A percentile compares a stretch with the other conserved stretches of the same genome.
These are phyloP conservation scores for Mesorhabditis belari DNA, from an alignment of 2,888 invertebrate genomes.

Conservation along the genomic window DNA sequence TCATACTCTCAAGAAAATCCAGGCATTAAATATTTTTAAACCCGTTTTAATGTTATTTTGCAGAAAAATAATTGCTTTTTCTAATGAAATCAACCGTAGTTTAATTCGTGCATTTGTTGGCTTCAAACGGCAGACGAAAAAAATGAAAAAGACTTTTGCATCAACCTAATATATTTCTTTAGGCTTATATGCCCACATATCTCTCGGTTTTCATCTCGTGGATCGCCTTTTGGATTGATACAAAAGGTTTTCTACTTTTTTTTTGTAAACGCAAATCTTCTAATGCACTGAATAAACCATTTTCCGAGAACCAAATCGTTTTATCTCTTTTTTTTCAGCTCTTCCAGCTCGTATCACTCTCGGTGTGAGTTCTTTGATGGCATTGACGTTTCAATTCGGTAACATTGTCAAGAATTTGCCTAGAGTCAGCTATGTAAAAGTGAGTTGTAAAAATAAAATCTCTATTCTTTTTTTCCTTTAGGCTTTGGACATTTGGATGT, in stretches of 20 bases:
- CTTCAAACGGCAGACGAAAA: too few relatives aligned
- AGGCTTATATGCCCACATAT: conserved; percentile 53
- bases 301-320: too few relatives aligned
- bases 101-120: background rate
- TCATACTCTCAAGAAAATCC: too few relatives aligned
- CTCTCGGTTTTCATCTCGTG: conserved; percentile 52
- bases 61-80: too few relatives aligned
- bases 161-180: conserved; percentile 1
- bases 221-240: conserved; percentile 54
- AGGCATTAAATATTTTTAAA: too few relatives aligned
- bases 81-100: too few relatives aligned
- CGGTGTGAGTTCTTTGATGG: conserved; percentile 47
- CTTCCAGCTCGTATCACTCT: conserved; percentile 52
- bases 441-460: too few relatives aligned
- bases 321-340: too few relatives aligned
- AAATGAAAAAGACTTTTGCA: too few relatives aligned
- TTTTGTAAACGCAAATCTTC: too few relatives aligned
- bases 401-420: conserved; percentile 52
- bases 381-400: conserved; percentile 51
- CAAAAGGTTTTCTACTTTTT: conserved; percentile 29
- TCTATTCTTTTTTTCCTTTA: conserved; percentile 6
- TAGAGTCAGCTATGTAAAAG: conserved; percentile 49
- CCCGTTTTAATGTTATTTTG: too few relatives aligned
- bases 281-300: too few relatives aligned
- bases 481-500: conserved; percentile 53